Percentiles rank a stretch among this genome's conserved stretches.
These are phyloP conservation scores for Helicolenus hilgendorfi DNA, from an alignment of 2,797 vertebrate genomes.

Conservation along the genomic window DNA sequence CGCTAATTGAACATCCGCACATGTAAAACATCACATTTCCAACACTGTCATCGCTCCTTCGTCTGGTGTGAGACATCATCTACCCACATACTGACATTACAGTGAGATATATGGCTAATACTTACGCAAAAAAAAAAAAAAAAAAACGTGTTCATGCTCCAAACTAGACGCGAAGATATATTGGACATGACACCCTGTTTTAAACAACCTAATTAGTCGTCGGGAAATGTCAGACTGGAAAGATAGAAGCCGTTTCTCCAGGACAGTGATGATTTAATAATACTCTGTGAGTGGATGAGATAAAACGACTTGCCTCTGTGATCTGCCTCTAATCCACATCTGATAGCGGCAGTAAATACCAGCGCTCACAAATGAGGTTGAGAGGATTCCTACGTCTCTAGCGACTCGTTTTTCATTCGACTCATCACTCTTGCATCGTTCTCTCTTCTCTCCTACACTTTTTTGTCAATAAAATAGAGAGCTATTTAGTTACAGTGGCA, in stretches of 20 bases:
- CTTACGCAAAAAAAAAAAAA: not conserved
- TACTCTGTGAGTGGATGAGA: slow-evolving; percentile 56
- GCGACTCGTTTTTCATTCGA: slow-evolving; percentile 63
- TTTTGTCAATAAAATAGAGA: slow-evolving; percentile 75
- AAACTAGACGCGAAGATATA: slow-evolving; percentile 30
- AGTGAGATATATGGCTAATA: slow-evolving; percentile 14
- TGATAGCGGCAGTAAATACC: slow-evolving; percentile 79
- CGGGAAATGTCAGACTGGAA: slow-evolving; percentile 37
- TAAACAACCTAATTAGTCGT: slow-evolving; percentile 69
- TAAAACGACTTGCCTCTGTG: slow-evolving; percentile 68
- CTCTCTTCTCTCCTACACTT: slow-evolving; percentile 33
- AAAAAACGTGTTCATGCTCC: not conserved
- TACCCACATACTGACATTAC: slow-evolving; percentile 1
- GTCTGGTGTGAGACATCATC: slow-evolving; percentile 4
- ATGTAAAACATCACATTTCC: slow-evolving; percentile 22
- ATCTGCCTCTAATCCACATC: slow-evolving; percentile 82
- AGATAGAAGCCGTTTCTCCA: slow-evolving; percentile 51
- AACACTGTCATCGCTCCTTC: not conserved
- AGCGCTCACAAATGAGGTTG: slow-evolving; percentile 67
- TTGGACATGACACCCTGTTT: slow-evolving; percentile 56
- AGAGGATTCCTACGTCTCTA: slow-evolving; percentile 70
- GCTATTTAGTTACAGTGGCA: slow-evolving; percentile 75
- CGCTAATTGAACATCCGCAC: slow-evolving; percentile 20
- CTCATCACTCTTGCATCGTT: slow-evolving; percentile 61
- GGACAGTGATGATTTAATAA: slow-evolving; percentile 79